Conservation (phyloP, 2,888 invertebrate genomes). For the Hyalella azteca region DNA sequence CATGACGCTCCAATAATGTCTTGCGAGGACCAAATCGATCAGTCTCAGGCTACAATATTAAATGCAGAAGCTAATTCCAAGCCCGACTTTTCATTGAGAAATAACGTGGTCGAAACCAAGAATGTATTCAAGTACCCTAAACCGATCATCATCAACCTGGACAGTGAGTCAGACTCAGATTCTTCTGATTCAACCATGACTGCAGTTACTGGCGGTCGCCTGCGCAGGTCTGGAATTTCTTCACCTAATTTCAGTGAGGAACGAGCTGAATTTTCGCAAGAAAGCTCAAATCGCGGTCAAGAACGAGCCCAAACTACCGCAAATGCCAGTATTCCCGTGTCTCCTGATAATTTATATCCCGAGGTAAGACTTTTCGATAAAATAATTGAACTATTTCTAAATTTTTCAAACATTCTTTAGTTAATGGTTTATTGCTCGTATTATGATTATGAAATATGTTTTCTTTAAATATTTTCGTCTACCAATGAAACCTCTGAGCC, state of each 20-base stretch:
- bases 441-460: not conserved
- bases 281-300: not conserved
- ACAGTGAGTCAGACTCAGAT: conserved; percentile 2
- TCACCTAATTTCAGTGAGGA: not conserved
- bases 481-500: not conserved
- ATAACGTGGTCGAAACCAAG: no score
- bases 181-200: not conserved
- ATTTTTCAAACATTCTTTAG: not conserved
- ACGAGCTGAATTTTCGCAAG: not conserved
- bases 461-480: not conserved
- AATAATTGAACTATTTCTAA: not conserved
- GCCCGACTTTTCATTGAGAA: no score
- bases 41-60: no score
- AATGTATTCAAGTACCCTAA: not conserved
- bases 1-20: no score
- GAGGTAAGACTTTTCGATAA: no score
- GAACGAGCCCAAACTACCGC: not conserved
- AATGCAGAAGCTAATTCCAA: no score
- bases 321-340: not conserved
- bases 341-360: not conserved
- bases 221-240: not conserved
- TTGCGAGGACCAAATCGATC: no score
- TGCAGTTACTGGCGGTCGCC: not conserved
- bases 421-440: not conserved
- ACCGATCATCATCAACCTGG: conserved; percentile 22